phyloP scores from a whole-genome alignment of 2,888 invertebrate species.

The Hymenopus coronatus region DNA sequence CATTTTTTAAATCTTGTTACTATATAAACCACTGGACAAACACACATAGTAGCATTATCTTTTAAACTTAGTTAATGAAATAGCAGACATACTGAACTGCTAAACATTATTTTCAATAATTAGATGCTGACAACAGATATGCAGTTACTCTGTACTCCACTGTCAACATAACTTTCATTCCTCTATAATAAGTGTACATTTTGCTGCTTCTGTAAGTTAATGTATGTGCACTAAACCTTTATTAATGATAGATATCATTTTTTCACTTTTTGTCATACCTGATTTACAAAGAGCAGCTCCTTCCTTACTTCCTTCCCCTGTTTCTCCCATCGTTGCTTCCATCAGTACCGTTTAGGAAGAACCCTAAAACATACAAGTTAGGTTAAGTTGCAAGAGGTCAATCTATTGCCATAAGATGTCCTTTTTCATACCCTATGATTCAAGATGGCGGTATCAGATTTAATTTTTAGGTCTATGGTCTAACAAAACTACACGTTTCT shows the following conservation, averaged over 20 bases:
- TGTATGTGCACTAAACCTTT: background rate
- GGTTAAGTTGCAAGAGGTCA: constrained; percentile 11
- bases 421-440: constrained; percentile 23
- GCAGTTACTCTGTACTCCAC: too few relatives aligned
- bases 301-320: constrained; percentile 31
- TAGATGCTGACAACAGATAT: too few relatives aligned
- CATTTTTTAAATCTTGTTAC: too few relatives aligned
- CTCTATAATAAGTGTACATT: too few relatives aligned
- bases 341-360: constrained; percentile 18
- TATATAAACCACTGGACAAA: too few relatives aligned
- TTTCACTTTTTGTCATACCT: background rate
- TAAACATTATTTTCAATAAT: too few relatives aligned
- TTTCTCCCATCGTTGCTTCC: constrained; percentile 35
- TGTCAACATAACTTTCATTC: too few relatives aligned
- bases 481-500: background rate
- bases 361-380: constrained; percentile 21
- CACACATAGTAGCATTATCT: too few relatives aligned
- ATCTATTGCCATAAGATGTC: background rate
- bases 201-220: too few relatives aligned
- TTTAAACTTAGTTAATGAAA: too few relatives aligned
- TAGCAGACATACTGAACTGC: too few relatives aligned
- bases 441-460: constrained; percentile 30
- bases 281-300: constrained; percentile 16
- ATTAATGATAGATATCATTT: background rate
- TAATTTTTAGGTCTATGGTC: background rate